phyloP scores from a whole-genome alignment of 2,888 invertebrate species.

The Cheilosia soror region DNA sequence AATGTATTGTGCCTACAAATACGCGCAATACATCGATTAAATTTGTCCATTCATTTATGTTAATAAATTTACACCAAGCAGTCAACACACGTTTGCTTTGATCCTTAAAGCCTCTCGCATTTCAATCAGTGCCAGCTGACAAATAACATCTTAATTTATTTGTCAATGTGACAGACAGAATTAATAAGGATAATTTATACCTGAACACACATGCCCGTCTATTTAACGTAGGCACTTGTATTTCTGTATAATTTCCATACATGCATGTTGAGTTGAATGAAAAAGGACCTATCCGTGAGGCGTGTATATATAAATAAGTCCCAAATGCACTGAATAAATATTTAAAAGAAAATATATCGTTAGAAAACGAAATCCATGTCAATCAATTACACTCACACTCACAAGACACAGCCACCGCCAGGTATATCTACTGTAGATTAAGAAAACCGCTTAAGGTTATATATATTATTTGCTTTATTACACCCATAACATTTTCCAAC shows the following conservation, averaged over 20 bases:
- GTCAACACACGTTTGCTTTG: conserved; percentile 56
- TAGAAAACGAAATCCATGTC: conserved; percentile 14
- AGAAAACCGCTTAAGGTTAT: neutral
- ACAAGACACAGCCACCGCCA: neutral
- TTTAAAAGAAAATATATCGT: conserved; percentile 10
- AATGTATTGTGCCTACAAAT: neutral
- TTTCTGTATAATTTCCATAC: neutral
- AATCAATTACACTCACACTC: neutral
- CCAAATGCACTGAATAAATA: conserved; percentile 18
- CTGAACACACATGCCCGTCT: neutral
- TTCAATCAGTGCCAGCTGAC: conserved; percentile 54
- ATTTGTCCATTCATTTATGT: conserved; percentile 25
- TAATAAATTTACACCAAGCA: conserved; percentile 31
- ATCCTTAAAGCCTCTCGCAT: conserved; percentile 39
- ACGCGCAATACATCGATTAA: conserved; percentile 2
- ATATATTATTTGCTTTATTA: conserved; percentile 17
- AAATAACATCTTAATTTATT: conserved; percentile 55
- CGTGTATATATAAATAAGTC: too few relatives aligned
- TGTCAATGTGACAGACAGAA: conserved; percentile 30
- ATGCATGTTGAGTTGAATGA: too few relatives aligned
- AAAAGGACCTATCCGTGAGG: too few relatives aligned
- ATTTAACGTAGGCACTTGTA: neutral
- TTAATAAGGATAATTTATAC: conserved; percentile 30
- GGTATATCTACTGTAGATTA: neutral
- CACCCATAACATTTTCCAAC: conserved; percentile 4